Conservation (phyloP, 2,888 invertebrate species). For the Alsophila aescularia region DNA sequence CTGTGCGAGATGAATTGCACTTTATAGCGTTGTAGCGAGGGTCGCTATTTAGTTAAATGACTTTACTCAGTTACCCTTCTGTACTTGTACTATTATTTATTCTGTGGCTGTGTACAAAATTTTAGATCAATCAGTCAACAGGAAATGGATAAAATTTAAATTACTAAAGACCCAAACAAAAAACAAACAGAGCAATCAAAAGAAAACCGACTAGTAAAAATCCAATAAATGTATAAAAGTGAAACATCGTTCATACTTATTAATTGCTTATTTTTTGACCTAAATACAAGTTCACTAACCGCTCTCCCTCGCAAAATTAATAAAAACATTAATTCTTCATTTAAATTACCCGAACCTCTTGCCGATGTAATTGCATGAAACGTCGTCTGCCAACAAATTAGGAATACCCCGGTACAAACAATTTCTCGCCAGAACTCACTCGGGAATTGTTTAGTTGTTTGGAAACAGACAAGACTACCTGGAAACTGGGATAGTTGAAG, state of each 20-base stretch:
- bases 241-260: too few relatives aligned
- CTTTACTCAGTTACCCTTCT: too few relatives aligned
- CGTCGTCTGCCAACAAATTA: conserved; percentile 55
- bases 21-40: too few relatives aligned
- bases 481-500: not conserved
- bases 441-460: conserved; percentile 39
- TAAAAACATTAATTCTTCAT: conserved; percentile 25
- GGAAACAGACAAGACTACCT: conserved; percentile 45
- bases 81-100: too few relatives aligned
- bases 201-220: not conserved
- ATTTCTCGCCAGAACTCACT: conserved; percentile 46
- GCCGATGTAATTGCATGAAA: conserved; percentile 53
- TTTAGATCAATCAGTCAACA: too few relatives aligned
- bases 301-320: not conserved
- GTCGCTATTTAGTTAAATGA: too few relatives aligned
- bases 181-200: too few relatives aligned
- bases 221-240: not conserved
- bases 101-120: too few relatives aligned
- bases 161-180: too few relatives aligned
- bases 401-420: conserved; percentile 45
- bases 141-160: too few relatives aligned
- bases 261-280: not conserved
- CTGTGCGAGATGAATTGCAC: too few relatives aligned
- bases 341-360: conserved; percentile 34
- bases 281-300: not conserved